A percentile compares a stretch with the other conserved stretches of the same genome.
phyloP scores from a whole-genome alignment of 2,113 vertebrate species.

The Hippocampus zosterae region DNA sequence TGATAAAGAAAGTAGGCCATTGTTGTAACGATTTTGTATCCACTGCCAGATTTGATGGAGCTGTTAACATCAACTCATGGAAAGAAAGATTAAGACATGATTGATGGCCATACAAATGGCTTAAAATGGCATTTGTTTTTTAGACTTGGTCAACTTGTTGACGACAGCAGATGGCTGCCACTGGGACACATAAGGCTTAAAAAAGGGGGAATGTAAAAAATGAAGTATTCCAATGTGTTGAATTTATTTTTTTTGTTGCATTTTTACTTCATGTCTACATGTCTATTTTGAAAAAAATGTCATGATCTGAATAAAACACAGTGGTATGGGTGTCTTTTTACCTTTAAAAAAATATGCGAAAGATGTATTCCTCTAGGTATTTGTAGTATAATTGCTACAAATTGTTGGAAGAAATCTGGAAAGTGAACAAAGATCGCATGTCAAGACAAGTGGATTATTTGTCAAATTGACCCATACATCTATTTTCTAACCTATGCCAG shows the following conservation, averaged over 20 bases:
- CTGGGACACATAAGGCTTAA: slow-evolving; percentile 44
- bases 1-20: slow-evolving; percentile 1
- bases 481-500: too few relatives aligned
- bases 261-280: neutral
- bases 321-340: neutral
- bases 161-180: slow-evolving; percentile 35
- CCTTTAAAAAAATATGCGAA: neutral
- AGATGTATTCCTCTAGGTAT: neutral
- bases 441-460: neutral
- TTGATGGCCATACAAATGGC: slow-evolving; percentile 41
- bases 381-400: neutral
- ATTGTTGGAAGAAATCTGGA: neutral
- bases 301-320: slow-evolving; percentile 1
- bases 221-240: slow-evolving; percentile 22
- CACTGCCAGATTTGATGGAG: slow-evolving; percentile 6
- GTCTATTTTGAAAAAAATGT: neutral
- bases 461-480: too few relatives aligned
- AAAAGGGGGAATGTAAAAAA: slow-evolving; percentile 21
- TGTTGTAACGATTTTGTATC: slow-evolving; percentile 4
- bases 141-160: slow-evolving; percentile 59
- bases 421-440: neutral
- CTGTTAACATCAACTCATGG: slow-evolving; percentile 29
- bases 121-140: slow-evolving; percentile 65
- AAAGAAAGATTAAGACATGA: slow-evolving; percentile 50
- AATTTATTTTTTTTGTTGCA: neutral